Base-by-base conservation (phyloP, 1,140 invertebrate genomes). In the Aricia agestis region DNA sequence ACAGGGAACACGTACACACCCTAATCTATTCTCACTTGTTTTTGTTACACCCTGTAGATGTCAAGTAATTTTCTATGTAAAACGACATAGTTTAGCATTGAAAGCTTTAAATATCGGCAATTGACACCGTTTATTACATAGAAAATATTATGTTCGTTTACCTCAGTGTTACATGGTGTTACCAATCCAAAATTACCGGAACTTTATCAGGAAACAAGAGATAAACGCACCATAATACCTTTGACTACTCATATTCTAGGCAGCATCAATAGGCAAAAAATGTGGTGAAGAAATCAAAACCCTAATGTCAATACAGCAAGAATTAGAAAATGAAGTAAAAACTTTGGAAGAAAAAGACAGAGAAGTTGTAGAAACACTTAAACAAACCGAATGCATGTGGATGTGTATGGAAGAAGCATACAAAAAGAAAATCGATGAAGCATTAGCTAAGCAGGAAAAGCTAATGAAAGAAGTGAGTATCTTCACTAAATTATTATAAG, bases 351-450 rank as follows among this genome's bases (percentile, higher is more conserved):
- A 81, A 1, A 79, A 77, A 32, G 87, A 90, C 42, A 79, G 81
- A 41, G 78, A 87, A 31, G 83, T 83, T 9, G 52, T 77, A 6
- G 45, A 78, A 11, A 59, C 86, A 59, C 41, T 91, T 41, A 86
- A 84, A 68, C 73, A 89, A 72, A 87, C 89, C 2, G 87, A 91
- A 52, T 78, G 76, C 32, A 88, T 91, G 81, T 91, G 89, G 89
- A 76, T 81, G 0, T 82, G 80, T 65, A 91, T 91, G 89, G 86
- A 91, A 63, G 76, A 81, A 15, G 65, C 79, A 7, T 89, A 91
- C 66, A 89, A 88, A 67, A 82, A 82, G 32, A 87, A 88, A 73
- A 72, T 91, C 1, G 72, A 68, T 0, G 80, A 87, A 11, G 85
- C 85, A 19, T 67, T 79, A 19, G 81, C 85, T 10, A 82, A 78